phyloP scores from a whole-genome alignment of 2,113 vertebrate species.

The Nanorana parkeri region DNA sequence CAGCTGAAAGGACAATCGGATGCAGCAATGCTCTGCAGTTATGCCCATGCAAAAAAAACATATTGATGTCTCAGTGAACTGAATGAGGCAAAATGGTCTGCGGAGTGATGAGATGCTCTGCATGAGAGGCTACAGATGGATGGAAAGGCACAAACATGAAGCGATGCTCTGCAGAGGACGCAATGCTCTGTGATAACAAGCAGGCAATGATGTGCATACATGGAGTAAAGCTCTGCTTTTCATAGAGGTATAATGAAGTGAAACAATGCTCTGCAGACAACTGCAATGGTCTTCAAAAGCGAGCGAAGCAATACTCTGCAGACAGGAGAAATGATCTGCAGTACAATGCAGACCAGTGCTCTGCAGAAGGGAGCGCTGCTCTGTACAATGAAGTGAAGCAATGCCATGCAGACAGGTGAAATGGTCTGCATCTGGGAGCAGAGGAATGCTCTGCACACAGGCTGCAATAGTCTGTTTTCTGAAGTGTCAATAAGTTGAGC shows the following conservation, averaged over 20 bases:
- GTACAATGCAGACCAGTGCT: not conserved
- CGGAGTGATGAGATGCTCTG: not conserved
- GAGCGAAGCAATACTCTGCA: conserved; percentile 5
- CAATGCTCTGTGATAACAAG: not conserved
- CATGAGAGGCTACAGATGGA: no score
- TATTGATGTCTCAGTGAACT: not conserved
- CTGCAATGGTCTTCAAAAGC: not conserved
- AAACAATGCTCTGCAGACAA: not conserved
- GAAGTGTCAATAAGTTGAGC: no score
- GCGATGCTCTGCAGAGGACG: not conserved
- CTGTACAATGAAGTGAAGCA: not conserved
- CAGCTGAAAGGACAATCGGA: no score
- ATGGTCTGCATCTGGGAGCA: not conserved
- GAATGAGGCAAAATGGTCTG: not conserved
- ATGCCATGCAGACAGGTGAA: not conserved
- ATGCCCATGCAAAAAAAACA: no score
- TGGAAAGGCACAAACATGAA: not conserved
- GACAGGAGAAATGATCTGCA: not conserved
- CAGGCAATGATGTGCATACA: not conserved
- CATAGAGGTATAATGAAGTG: not conserved
- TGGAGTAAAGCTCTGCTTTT: not conserved
- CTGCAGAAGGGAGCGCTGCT: not conserved
- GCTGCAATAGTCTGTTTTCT: no score
- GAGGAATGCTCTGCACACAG: no score
- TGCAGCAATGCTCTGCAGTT: no score